Base-by-base conservation (phyloP, 37 sponge, comb jelly and placozoan genomes). In the Bolinopsis microptera region DNA sequence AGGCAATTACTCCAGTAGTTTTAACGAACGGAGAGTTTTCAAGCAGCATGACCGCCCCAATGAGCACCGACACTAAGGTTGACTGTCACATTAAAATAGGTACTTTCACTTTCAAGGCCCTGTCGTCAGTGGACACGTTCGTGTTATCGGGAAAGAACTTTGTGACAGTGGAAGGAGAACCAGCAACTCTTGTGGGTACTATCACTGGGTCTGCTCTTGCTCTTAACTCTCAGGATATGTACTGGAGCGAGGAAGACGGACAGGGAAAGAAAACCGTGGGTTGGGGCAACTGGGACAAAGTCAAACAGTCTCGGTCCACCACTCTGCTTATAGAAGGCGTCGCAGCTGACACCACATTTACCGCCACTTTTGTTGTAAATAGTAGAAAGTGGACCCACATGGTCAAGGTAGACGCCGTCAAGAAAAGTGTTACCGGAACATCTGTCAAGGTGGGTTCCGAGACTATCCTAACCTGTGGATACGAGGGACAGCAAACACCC, bases 241-340 rank as follows among this genome's bases (percentile, higher is more conserved):
- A 28, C 31, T 72, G 75, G 75, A 72, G 75, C 31, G 75, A 72
- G 75, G 75, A 72, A n/a, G 31, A n/a, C 5, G 75, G 75, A 30
- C 27, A 72, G 5, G 75, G 75, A 5, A n/a, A 72, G 75, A 72
- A 30, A n/a, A 72, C 75, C n/a, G 31, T 72, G 31, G 31, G 31
- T 5, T 72, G 75, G 75, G 18, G 21, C 31, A 72, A n/a, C 75
- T 72, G 75, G 75, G 75, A 72, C 31, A n/a, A n/a, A 3, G 31
- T 72, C 31, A 72, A 8, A 23, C 31, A 28, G 31, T 72, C 75
- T 28, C 75, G 75, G n/a, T 30, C 75, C 26, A 30, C 75, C 5
- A 72, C 31, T 3, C 31, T 72, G 75, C 31, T 72, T 5, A 28
- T 72, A 28, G 75, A 72, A 3, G 75, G 75, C 2, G 75, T 72